These are phyloP conservation scores for Ichneumon xanthorius DNA, from an alignment of 2,888 invertebrate species.

Conservation along the genomic window DNA sequence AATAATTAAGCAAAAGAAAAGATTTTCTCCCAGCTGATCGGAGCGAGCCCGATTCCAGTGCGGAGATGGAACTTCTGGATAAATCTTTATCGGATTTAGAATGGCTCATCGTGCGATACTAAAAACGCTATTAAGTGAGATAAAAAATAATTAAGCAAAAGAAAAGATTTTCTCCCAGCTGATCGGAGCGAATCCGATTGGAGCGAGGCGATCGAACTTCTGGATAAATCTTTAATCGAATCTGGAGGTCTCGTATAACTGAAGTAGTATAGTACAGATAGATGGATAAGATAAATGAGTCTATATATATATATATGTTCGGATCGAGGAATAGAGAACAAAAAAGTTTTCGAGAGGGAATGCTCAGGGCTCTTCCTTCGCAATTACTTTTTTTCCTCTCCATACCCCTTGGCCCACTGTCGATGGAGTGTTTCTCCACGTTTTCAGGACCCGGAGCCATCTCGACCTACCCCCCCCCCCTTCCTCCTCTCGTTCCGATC, in stretches of 20 bases:
- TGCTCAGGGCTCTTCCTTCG: constrained; percentile 8
- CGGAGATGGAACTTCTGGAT: constrained; percentile 20
- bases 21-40: not conserved
- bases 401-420: not conserved
- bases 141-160: constrained; percentile 4
- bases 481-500: not conserved
- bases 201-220: constrained; percentile 28
- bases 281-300: not conserved
- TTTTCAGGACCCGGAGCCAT: constrained; percentile 8
- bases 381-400: constrained; percentile 38
- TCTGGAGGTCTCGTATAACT: constrained; percentile 11
- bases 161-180: constrained; percentile 8
- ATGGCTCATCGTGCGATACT: not conserved
- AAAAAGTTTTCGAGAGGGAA: constrained; percentile 30
- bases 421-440: constrained; percentile 5
- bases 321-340: constrained; percentile 7
- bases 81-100: constrained; percentile 21
- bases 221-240: constrained; percentile 47
- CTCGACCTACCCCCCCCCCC: not conserved
- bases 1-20: constrained; percentile 26
- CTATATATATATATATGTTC: not conserved
- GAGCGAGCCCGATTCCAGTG: no score
- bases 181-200: constrained; percentile 4
- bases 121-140: not conserved
- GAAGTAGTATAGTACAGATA: not conserved